These are phyloP conservation scores for Onychorhynchus coronatus DNA, from an alignment of 2,113 vertebrate genomes.

Conservation along the genomic window DNA sequence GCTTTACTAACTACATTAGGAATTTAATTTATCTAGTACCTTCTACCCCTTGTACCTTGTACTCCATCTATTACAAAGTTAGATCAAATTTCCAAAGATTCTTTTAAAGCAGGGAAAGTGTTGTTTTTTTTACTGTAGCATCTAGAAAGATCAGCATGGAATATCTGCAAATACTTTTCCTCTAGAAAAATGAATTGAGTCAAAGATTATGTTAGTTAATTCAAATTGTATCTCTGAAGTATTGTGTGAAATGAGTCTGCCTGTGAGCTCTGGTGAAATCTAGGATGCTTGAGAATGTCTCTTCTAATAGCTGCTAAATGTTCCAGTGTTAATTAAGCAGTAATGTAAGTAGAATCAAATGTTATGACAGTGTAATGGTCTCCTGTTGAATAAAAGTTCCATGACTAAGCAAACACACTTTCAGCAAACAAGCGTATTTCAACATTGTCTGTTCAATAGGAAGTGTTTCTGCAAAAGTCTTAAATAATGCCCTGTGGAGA, in stretches of 20 bases:
- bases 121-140: neutral
- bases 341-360: slow-evolving; percentile 12
- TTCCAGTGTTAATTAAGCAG: slow-evolving; percentile 51
- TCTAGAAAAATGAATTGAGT: neutral
- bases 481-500: neutral
- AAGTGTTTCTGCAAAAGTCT: neutral
- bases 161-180: neutral
- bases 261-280: slow-evolving; percentile 3
- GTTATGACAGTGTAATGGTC: slow-evolving; percentile 2
- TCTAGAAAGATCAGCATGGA: neutral
- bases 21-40: neutral
- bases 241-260: neutral
- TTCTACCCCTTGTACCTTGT: neutral
- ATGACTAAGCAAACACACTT: neutral
- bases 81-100: neutral
- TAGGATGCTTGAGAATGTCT: slow-evolving; percentile 39
- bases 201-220: neutral
- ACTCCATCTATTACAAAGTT: neutral
- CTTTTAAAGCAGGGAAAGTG: neutral
- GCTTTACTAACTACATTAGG: neutral
- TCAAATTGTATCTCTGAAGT: neutral
- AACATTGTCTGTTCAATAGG: neutral
- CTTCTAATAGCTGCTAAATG: slow-evolving; percentile 46
- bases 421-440: slow-evolving; percentile 1
- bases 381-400: slow-evolving; percentile 40